Evolutionary conservation across 2,113 vertebrate species (phyloP).

Genomic region (Taxidea taxus): DNA sequence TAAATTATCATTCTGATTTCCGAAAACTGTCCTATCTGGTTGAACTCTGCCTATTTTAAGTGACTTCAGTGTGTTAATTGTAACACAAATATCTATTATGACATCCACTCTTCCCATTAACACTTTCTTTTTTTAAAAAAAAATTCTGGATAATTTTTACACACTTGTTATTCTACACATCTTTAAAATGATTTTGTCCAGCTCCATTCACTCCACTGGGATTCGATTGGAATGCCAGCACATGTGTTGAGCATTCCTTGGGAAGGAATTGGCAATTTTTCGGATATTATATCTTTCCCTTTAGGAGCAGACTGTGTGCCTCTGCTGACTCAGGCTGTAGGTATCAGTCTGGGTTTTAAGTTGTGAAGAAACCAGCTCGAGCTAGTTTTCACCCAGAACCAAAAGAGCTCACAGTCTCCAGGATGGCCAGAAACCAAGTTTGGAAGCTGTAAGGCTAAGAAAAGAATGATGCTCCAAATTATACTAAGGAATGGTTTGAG

Average conservation of each 20-base stretch:
- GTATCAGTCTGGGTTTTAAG: neutral
- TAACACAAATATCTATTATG: neutral
- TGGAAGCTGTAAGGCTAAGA: neutral
- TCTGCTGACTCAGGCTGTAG: neutral
- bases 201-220: accelerated
- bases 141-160: neutral
- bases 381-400: neutral
- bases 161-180: neutral
- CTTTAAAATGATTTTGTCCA: neutral
- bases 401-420: neutral
- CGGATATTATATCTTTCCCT: neutral
- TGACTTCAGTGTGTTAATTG: neutral
- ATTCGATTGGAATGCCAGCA: neutral
- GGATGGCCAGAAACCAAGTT: neutral
- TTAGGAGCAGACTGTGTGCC: neutral
- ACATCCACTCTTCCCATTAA: neutral
- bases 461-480: neutral
- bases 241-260: neutral
- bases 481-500: neutral
- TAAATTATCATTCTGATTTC: neutral
- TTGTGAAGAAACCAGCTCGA: neutral
- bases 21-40: neutral
- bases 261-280: neutral
- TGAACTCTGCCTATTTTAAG: neutral
- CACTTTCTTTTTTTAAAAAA: neutral